A percentile compares a stretch with the other conserved stretches of the same genome.
Conservation (phyloP, 2,888 invertebrate species). For the Cerastoderma edule region DNA sequence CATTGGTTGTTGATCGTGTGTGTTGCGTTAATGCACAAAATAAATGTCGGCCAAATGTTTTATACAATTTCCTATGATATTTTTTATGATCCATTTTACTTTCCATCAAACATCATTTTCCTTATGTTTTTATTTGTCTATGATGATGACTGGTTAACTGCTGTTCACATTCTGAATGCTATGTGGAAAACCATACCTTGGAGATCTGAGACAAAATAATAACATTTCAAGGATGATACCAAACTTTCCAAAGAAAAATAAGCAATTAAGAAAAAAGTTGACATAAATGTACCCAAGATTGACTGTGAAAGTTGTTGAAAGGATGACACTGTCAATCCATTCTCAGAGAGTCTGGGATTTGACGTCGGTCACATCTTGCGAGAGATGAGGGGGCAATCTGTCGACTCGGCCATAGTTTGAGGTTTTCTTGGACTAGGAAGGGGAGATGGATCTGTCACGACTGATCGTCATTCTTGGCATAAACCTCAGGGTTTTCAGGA, state of each 20-base stretch:
- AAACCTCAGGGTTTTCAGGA: constrained; percentile 18
- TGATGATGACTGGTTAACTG: constrained; percentile 24
- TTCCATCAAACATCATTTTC: no score
- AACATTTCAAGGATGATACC: no score
- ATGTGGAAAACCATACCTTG: constrained; percentile 27
- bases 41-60: no score
- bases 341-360: constrained; percentile 16
- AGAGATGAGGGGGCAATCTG: not conserved
- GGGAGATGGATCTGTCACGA: constrained; percentile 3
- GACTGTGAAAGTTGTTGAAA: no score
- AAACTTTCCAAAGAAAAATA: no score
- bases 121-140: not conserved
- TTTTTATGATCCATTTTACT: no score
- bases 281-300: no score
- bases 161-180: constrained; percentile 49
- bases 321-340: constrained; percentile 26
- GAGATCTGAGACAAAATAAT: constrained; percentile 39
- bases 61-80: no score
- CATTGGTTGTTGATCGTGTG: no score
- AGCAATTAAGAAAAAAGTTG: no score
- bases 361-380: constrained; percentile 2
- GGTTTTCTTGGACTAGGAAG: constrained; percentile 2
- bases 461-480: constrained; percentile 8
- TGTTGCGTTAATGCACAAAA: no score
- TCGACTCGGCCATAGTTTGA: not conserved